phyloP scores from a whole-genome alignment of 2,113 vertebrate species.

The Triplophysa tibetana region DNA sequence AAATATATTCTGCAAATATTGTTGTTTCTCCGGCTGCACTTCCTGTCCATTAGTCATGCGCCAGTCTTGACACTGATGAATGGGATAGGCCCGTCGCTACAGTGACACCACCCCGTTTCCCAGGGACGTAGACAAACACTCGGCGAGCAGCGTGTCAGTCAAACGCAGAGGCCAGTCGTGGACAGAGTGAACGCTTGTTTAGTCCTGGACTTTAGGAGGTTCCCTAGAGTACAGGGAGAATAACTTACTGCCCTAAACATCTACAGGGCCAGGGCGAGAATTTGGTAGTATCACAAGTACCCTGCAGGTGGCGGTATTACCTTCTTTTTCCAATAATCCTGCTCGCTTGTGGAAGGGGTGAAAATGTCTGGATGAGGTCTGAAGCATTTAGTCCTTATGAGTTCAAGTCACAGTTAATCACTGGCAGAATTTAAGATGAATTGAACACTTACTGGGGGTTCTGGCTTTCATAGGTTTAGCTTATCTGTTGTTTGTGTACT shows the following conservation, averaged over 20 bases:
- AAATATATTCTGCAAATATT: conserved; percentile 79
- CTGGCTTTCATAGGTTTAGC: conserved; percentile 21
- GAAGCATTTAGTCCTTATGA: conserved; percentile 40
- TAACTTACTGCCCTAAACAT: conserved; percentile 23
- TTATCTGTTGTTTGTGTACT: conserved; percentile 71
- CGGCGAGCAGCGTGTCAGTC: conserved; percentile 67
- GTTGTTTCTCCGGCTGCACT: conserved; percentile 78
- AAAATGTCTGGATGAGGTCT: neutral
- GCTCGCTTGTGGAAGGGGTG: neutral
- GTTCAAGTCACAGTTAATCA: conserved; percentile 59
- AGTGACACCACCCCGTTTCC: conserved; percentile 73
- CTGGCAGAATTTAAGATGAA: conserved; percentile 19
- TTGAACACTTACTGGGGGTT: conserved; percentile 14
- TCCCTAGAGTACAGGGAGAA: conserved; percentile 35
- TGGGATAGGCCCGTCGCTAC: conserved; percentile 68
- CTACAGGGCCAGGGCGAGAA: conserved; percentile 30
- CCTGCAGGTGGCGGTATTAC: conserved; percentile 71
- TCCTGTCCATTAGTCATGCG: conserved; percentile 81
- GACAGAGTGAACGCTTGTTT: conserved; percentile 62
- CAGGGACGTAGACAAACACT: conserved; percentile 79
- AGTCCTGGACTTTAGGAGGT: conserved; percentile 50
- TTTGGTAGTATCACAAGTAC: conserved; percentile 41
- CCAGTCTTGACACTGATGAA: conserved; percentile 78
- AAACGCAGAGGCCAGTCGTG: conserved; percentile 43
- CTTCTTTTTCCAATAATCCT: conserved; percentile 54